Evolutionary conservation across 2,113 vertebrate genomes (phyloP), one percentile per base, ranked within the genome.

Genomic region (Scalopus aquaticus): DNA sequence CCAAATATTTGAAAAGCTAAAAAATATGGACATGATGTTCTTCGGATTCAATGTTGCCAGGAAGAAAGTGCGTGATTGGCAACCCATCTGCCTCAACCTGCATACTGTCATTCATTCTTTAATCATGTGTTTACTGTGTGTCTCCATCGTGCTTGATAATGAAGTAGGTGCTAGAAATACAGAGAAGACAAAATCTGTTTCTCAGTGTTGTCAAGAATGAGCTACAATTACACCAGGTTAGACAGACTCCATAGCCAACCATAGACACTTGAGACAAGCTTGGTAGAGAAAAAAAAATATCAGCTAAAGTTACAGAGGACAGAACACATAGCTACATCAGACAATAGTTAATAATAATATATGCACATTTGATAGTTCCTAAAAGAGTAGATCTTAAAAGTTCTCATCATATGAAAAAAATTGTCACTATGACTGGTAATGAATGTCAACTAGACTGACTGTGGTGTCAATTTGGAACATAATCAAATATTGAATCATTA

Each of bases 1-100:
- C 30, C 67, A 95, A 95, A 85, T 84, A 97, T 91, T 82, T 92
- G 8, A 90, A 89, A 93, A 88, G 30, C 77, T 96, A 67, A 86
- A 90, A 89, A 74, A n/a, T 81, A 46, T 74, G 58, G 54, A 69
- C 91, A 91, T 78, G 72, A 62, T 93, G 73, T 90, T 90, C 42
- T 88, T 82, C 92, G 76, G n/a, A 58, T 96, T 94, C 32, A 54
- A 93, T 90, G 58, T 26, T 80, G 54, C 94, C 26, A 42, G 12
- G 49, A 89, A 95, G 89, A 86, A 91, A 86, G 5, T 42, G 1
- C 12, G 88, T 54, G 16, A 22, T n/a, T 15, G 26, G 62, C 3
- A 74, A 35, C 42, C 88, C 44, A 78, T 94, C 89, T 87, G 89
- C 30, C 83, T 90, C 44, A 72, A 35, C 79, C 37, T 9, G 81